Percentiles rank a stretch among this genome's conserved stretches.
phyloP scores from a whole-genome alignment of 2,797 vertebrate species.

The Crossoptilon crossoptilon region DNA sequence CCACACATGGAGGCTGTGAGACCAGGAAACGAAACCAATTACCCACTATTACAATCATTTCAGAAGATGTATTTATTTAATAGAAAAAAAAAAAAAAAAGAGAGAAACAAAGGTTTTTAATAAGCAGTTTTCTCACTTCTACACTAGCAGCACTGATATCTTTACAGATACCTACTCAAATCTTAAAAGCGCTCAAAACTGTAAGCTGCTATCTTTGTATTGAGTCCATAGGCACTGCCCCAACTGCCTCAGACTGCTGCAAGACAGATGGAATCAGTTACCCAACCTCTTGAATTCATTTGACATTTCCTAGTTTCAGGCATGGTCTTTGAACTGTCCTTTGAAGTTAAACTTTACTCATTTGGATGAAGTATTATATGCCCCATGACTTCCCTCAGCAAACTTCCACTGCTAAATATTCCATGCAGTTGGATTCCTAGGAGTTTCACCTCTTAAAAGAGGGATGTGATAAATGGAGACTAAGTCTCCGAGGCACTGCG shows the following conservation, averaged over 20 bases:
- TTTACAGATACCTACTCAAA: background rate
- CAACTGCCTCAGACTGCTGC: background rate
- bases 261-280: background rate
- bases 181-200: background rate
- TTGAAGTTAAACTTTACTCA: background rate
- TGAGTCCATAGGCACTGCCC: background rate
- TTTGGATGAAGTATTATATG: background rate
- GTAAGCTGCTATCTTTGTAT: background rate
- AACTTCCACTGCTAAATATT: background rate
- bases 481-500: background rate
- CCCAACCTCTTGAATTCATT: background rate
- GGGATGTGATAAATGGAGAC: too few species aligned
- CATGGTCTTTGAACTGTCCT: background rate
- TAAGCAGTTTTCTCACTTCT: background rate
- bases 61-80: background rate
- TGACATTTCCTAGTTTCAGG: background rate
- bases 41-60: accelerated
- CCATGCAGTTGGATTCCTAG: background rate
- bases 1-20: background rate
- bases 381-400: background rate
- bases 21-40: background rate
- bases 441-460: too few species aligned
- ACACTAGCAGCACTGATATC: background rate
- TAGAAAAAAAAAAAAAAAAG: accelerated
- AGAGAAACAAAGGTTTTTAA: background rate